Evolutionary conservation across 2,888 invertebrate genomes (phyloP).

Genomic region (Euclidia mi): DNA sequence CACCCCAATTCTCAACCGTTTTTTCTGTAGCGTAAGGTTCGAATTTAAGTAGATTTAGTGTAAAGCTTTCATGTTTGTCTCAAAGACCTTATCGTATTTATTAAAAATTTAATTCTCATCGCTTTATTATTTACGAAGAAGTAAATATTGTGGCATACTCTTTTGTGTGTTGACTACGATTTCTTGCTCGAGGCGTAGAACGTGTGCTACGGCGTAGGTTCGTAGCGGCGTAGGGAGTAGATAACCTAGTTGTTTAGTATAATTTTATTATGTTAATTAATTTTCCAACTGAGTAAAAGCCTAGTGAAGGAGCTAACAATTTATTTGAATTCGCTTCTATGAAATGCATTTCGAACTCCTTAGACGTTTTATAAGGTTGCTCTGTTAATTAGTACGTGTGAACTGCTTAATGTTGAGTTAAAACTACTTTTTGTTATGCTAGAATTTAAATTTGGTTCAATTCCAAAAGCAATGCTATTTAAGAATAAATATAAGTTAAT

Average conservation of each 20-base stretch:
- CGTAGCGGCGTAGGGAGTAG: conserved; percentile 19
- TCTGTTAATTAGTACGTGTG: too few relatives aligned
- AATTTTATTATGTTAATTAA: conserved; percentile 15
- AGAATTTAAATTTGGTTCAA: too few relatives aligned
- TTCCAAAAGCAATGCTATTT: too few relatives aligned
- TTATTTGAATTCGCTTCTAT: too few relatives aligned
- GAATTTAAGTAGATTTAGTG: not conserved
- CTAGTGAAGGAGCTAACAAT: too few relatives aligned
- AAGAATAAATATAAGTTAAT: too few relatives aligned
- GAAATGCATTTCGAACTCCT: too few relatives aligned
- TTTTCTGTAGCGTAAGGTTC: not conserved
- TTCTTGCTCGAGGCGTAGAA: conserved; percentile 1
- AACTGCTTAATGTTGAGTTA: too few relatives aligned
- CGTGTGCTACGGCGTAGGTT: conserved; percentile 4
- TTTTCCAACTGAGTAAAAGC: too few relatives aligned
- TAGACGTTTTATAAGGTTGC: too few relatives aligned
- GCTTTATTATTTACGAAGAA: conserved; percentile 10
- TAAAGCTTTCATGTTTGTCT: not conserved
- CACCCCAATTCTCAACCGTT: too few relatives aligned
- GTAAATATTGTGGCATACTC: not conserved
- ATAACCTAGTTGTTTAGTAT: conserved; percentile 9
- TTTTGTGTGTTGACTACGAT: not conserved
- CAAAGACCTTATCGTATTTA: not conserved
- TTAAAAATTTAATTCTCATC: not conserved
- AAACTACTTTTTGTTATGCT: too few relatives aligned